Base-by-base conservation (phyloP, 2,888 invertebrate genomes). In the Diarsia mendica region DNA sequence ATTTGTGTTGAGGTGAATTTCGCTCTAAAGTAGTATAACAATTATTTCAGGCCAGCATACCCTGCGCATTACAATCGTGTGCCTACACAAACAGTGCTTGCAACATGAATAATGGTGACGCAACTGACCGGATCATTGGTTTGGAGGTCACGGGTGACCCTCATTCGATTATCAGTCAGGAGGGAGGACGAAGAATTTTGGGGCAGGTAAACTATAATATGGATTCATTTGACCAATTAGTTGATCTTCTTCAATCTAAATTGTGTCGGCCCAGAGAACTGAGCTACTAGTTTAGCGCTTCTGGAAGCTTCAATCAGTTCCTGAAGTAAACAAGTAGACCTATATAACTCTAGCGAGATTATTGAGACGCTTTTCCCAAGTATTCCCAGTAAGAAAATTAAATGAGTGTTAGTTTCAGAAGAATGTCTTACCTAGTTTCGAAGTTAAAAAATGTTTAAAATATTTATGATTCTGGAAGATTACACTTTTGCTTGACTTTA, bases 11-110 rank as follows among this genome's bases (percentile, higher is more conserved):
- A 39, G 51, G n/a, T 51, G 20, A 51, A 51, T n/a, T 51, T 9
- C 3, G 51, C n/a, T 3, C n/a, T 58, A 15, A 8, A 28, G 9
- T 33, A 18, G 6, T 23, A 58, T 20, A 1, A 39, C 11, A 44
- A 28, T 75, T 71, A 28, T 75, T 72, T 18, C 71, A 86, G 77
- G 49, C 72, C 8, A 66, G 48, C 3, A 80, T 89, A 15, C 67
- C 78, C 1, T 86, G 86, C 10, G 83, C 89, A 0, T 84, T 95
- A 0, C 95, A 94, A 80, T 90, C 93, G 0, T 93, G 93, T 69
- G 93, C 95, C 0, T 96, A 90, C 71, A 96, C 96, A 0, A 95
- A 89, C 74, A 96, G 96, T 60, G 95, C 93, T 2, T 75, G 72
- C 13, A 91, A 91, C 65, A 85, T 96, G 76, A 86, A 65, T 3